Evolutionary conservation across 2,113 vertebrate species (phyloP).

Genomic region (Sylvicapra grimmia): DNA sequence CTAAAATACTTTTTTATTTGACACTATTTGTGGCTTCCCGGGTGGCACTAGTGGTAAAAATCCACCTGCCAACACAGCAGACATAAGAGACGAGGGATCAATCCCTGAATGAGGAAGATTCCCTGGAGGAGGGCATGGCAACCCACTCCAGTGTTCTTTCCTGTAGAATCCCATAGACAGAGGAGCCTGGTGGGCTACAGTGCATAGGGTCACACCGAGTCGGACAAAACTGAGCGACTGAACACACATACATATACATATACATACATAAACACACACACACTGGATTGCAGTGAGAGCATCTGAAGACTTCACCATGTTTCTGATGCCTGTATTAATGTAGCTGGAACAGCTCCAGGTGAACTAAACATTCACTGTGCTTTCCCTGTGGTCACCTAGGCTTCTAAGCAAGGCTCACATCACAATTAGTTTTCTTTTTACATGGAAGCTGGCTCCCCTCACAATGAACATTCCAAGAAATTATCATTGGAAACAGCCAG

Average conservation of each 20-base stretch:
- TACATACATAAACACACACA: not conserved
- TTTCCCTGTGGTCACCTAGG: not conserved
- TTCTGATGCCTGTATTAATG: not conserved
- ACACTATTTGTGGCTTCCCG: not conserved
- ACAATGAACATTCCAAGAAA: not conserved
- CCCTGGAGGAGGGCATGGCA: not conserved
- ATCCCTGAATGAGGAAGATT: not conserved
- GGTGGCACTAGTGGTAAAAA: not conserved
- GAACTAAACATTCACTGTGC: not conserved
- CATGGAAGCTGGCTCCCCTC: not conserved
- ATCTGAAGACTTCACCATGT: not conserved
- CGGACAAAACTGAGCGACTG: fast-evolving
- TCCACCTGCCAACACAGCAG: not conserved
- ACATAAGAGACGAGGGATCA: not conserved
- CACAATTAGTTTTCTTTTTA: not conserved
- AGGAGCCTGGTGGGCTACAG: not conserved
- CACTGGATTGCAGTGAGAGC: not conserved
- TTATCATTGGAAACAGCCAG: not conserved
- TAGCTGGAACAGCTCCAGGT: not conserved
- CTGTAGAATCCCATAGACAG: not conserved
- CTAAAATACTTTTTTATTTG: not conserved
- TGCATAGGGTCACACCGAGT: not conserved
- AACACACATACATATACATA: not conserved
- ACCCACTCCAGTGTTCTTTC: not conserved
- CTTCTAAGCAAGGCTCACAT: not conserved